Conservation (phyloP, 2,797 vertebrate genomes). For the Spinibarbus caldwelli region DNA sequence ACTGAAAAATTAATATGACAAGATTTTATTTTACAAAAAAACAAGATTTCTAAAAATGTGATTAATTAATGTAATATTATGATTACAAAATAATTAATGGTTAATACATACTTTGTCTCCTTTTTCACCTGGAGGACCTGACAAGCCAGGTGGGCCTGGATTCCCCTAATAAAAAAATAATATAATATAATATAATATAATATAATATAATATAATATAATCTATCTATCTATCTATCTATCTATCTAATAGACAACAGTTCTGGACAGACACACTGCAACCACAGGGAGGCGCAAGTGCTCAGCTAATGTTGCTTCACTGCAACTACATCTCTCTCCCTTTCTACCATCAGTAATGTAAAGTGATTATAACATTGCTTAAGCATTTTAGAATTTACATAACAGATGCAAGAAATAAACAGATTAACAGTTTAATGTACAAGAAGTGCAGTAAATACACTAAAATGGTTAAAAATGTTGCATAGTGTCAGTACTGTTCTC, state of each 20-base stretch:
- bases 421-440: neutral
- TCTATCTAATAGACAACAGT: too few species aligned
- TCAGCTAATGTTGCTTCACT: neutral
- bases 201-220: too few species aligned
- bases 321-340: neutral
- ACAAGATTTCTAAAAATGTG: neutral
- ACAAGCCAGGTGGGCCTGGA: conserved; percentile 70
- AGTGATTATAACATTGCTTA: neutral
- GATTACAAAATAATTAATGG: neutral
- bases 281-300: conserved; percentile 51
- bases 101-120: conserved; percentile 77
- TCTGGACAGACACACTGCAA: neutral
- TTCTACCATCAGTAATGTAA: neutral
- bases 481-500: neutral
- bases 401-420: neutral
- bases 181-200: too few species aligned
- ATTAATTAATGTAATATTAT: too few species aligned
- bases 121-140: conserved; percentile 75
- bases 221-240: too few species aligned
- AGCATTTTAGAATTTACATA: neutral
- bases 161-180: conserved; percentile 69
- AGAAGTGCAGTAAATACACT: neutral
- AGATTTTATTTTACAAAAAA: too few species aligned
- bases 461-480: neutral
- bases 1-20: neutral